A percentile compares a stretch with the other conserved stretches of the same genome.
These are phyloP conservation scores for Cercopithecus petaurista DNA, from an alignment of 2,797 vertebrate species.

Conservation along the genomic window DNA sequence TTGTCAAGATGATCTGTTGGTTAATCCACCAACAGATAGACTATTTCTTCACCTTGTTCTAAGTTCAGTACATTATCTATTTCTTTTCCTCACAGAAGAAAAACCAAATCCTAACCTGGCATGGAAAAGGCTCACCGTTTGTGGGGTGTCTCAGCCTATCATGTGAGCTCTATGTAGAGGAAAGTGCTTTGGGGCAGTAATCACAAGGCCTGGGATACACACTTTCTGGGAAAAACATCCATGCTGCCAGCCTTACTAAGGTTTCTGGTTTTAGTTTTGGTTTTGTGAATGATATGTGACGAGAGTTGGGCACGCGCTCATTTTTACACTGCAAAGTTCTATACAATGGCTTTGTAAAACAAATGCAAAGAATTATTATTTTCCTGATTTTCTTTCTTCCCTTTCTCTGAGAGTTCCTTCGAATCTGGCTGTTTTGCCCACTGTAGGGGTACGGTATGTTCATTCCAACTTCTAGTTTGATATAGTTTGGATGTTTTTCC, in stretches of 20 bases:
- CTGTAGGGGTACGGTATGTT: background rate
- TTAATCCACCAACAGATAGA: too few species aligned
- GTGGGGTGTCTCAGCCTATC: background rate
- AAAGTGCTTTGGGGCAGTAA: background rate
- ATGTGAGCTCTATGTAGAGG: background rate
- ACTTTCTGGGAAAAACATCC: background rate
- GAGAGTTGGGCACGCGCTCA: background rate
- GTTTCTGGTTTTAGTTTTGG: background rate
- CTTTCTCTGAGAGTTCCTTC: background rate
- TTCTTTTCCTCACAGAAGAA: background rate
- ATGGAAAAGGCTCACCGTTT: background rate
- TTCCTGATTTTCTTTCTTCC: background rate
- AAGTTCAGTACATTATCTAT: background rate
- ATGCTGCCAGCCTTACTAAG: fast-evolving
- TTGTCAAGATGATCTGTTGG: background rate
- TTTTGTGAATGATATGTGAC: background rate
- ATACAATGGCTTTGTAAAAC: background rate
- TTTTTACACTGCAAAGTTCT: background rate
- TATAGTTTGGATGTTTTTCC: background rate
- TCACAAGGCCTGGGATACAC: fast-evolving
- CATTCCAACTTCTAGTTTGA: background rate
- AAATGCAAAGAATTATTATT: background rate
- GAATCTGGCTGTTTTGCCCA: background rate
- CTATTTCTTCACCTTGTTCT: background rate
- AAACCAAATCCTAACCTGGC: background rate